Percentiles rank a stretch among this genome's conserved stretches.
phyloP scores from a whole-genome alignment of 1,140 invertebrate species.

The Brachystomella parvula region DNA sequence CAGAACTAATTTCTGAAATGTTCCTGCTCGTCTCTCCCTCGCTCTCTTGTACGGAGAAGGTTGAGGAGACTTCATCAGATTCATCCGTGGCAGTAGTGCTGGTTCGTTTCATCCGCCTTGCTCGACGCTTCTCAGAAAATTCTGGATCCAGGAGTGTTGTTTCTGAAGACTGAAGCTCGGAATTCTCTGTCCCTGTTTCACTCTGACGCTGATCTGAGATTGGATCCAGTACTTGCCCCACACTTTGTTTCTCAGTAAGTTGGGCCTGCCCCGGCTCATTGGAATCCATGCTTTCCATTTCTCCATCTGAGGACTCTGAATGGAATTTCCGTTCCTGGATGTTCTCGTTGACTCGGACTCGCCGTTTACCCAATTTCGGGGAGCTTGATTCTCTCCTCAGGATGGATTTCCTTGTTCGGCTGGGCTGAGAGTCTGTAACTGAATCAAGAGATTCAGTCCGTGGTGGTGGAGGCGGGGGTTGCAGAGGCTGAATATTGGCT shows the following conservation, averaged over 20 bases:
- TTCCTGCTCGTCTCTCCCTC: neutral
- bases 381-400: slow-evolving; percentile 1
- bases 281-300: neutral
- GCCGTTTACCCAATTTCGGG: neutral
- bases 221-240: neutral
- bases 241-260: neutral
- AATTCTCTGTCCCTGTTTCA: no score
- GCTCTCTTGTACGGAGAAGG: neutral
- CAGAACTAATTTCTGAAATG: slow-evolving; percentile 5
- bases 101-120: neutral
- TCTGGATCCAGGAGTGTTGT: neutral
- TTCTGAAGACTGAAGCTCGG: neutral
- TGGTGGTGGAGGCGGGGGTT: neutral
- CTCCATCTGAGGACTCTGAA: neutral
- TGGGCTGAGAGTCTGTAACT: neutral
- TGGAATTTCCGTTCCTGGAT: neutral
- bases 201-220: neutral
- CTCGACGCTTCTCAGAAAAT: neutral
- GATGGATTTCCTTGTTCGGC: neutral
- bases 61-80: neutral
- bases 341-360: neutral
- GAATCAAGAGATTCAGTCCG: neutral
- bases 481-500: no score
- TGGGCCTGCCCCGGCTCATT: neutral
- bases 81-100: neutral